Conservation (phyloP, 2,888 invertebrate genomes). For the Drosophila borealis region DNA sequence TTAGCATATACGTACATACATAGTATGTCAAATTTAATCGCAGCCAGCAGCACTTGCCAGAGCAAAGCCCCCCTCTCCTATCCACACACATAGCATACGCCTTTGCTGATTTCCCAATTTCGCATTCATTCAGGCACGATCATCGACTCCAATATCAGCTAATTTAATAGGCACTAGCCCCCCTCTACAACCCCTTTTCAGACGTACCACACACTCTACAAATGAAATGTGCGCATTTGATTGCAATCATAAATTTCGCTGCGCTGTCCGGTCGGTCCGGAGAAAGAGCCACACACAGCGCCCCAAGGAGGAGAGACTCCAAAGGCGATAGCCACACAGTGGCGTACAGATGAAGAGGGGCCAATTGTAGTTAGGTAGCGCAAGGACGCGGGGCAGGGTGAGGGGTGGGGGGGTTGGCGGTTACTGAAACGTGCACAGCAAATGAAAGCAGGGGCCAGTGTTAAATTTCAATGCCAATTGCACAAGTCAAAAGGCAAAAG, state of each 20-base stretch:
- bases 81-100: neutral
- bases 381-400: neutral
- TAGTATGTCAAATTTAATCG: too few relatives aligned
- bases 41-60: too few relatives aligned
- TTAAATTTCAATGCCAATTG: conserved; percentile 77
- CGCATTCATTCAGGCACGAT: conserved; percentile 43
- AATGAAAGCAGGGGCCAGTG: conserved; percentile 55
- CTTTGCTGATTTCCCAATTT: conserved; percentile 12
- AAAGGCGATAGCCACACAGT: conserved; percentile 3
- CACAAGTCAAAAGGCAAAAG: conserved; percentile 45
- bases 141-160: conserved; percentile 41
- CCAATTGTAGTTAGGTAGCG: neutral
- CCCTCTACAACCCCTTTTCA: too few relatives aligned
- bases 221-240: conserved; percentile 70
- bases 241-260: conserved; percentile 66
- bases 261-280: neutral
- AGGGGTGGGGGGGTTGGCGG: neutral
- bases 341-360: neutral
- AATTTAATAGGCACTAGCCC: conserved; percentile 39
- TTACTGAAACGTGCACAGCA: conserved; percentile 49
- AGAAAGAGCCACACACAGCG: conserved; percentile 56
- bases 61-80: neutral
- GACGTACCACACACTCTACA: conserved; percentile 3
- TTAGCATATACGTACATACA: too few relatives aligned
- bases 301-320: conserved; percentile 4